phyloP scores from a whole-genome alignment of 2,888 invertebrate genomes.

The Ornithoptera alexandrae region DNA sequence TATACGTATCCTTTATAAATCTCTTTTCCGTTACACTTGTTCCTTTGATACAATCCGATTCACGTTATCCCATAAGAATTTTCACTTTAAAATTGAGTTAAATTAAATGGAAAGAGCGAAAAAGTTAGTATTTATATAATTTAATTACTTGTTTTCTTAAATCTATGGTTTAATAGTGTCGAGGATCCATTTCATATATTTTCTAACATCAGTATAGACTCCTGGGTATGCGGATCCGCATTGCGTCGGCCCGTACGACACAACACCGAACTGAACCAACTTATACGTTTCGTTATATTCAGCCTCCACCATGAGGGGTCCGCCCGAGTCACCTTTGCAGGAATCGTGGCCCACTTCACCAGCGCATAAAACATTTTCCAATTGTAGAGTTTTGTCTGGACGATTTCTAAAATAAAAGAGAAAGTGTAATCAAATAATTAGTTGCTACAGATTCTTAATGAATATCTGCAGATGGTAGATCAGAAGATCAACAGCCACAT shows the following conservation, averaged over 20 bases:
- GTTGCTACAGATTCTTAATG: too few species aligned
- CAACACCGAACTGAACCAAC: slow-evolving; percentile 43
- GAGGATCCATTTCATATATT: slow-evolving; percentile 60
- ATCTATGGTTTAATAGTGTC: slow-evolving; percentile 38
- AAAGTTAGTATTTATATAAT: too few species aligned
- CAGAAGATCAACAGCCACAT: too few species aligned
- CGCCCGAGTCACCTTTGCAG: slow-evolving; percentile 83
- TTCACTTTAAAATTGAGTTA: too few species aligned
- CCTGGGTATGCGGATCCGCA: slow-evolving; percentile 57
- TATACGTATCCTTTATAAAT: too few species aligned
- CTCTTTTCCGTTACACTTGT: too few species aligned
- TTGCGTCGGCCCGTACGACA: slow-evolving; percentile 37
- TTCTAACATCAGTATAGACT: slow-evolving; percentile 60
- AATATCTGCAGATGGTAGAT: too few species aligned
- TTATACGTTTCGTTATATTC: slow-evolving; percentile 26
- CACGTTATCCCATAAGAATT: too few species aligned
- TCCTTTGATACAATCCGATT: too few species aligned
- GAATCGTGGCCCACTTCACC: slow-evolving; percentile 76
- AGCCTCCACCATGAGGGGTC: slow-evolving; percentile 73
- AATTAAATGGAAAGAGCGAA: too few species aligned
- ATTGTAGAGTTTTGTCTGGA: background rate
- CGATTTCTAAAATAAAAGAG: background rate
- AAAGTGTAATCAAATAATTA: too few species aligned
- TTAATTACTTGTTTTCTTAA: too few species aligned
- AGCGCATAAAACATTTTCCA: slow-evolving; percentile 31